Percentiles rank a stretch among this genome's conserved stretches.
These are phyloP conservation scores for Bubalus kerabau DNA, from an alignment of 2,113 vertebrate genomes.

Conservation along the genomic window DNA sequence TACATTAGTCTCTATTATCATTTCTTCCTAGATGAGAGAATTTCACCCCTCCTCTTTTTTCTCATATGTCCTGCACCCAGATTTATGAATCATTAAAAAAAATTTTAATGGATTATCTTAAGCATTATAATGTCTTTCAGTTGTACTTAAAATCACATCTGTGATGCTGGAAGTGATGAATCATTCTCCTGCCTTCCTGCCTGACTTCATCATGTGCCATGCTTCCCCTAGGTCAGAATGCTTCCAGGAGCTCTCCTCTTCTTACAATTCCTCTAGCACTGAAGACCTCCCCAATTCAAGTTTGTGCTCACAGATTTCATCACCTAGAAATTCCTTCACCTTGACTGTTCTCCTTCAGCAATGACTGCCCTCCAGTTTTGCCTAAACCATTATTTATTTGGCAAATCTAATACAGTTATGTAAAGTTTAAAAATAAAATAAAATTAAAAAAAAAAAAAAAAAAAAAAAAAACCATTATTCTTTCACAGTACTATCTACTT, in stretches of 20 bases:
- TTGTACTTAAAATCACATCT: not conserved
- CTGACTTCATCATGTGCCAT: not conserved
- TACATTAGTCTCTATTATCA: not conserved
- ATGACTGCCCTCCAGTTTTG: not conserved
- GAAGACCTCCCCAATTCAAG: not conserved
- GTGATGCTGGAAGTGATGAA: not conserved
- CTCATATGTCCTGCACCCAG: not conserved
- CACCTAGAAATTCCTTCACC: not conserved
- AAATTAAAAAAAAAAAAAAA: no score
- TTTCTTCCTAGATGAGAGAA: not conserved
- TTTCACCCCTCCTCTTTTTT: not conserved
- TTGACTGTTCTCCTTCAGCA: not conserved
- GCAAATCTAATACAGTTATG: no score
- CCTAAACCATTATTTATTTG: not conserved
- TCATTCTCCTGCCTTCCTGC: not conserved
- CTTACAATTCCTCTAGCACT: not conserved
- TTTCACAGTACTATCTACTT: not conserved
- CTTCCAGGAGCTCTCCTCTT: not conserved
- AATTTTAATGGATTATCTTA: not conserved
- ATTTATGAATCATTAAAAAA: not conserved
- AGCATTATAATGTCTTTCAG: not conserved
- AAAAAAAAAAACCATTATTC: not conserved
- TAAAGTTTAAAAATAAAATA: no score
- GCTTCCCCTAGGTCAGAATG: not conserved
- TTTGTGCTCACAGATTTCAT: not conserved